Base-by-base conservation (phyloP, 2,797 vertebrate genomes). In the Antennarius maculatus region DNA sequence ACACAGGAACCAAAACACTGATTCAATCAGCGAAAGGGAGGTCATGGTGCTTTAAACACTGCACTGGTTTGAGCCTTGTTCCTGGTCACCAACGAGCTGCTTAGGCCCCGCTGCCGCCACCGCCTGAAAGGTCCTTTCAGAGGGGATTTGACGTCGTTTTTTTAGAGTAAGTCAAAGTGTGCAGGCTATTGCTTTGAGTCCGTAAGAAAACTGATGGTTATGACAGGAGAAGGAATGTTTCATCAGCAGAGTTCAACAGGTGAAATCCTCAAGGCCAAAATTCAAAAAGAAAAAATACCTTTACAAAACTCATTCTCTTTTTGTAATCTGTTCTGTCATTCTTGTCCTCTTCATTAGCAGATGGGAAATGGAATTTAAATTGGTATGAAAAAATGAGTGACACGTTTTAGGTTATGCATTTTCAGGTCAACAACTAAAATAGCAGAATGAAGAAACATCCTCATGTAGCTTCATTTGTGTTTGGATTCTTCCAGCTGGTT, bases 191-290 rank as follows among this genome's bases (percentile, higher is more conserved):
- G 13, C 55, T 70, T 57, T 54, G 60, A 68, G 54, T 82, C 71
- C 52, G 39, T 6, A 28, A 43, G 66, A 48, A 37, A 50, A 14
- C 3, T 28, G 59, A 59, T 39, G 28, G 53, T 72, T 61, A 66
- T 61, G 49, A 1, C 1, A 58, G 73, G 42, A 45, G 42, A 69
- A 79, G 74, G 70, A 78, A 65, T 65, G 76, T 78, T 73, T 66
- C 49, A 16, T 83, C 78, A 79, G 71, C 80, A 57, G 48, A 71
- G 64, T 54, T 82, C 17, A 27, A 49, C 37, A 88, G 85, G 85
- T 88, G 82, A 85, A 70, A 66, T 54, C 74, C 80, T 83, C 16
- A 5, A 76, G 84, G 79, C 64, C 58, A 71, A 63, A 81, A 79
- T 58, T 46, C n/a, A 46, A 46, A 46, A 46, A 46, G 16, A 46